phyloP scores from a whole-genome alignment of 2,888 invertebrate genomes.

The Cheilosia variabilis region DNA sequence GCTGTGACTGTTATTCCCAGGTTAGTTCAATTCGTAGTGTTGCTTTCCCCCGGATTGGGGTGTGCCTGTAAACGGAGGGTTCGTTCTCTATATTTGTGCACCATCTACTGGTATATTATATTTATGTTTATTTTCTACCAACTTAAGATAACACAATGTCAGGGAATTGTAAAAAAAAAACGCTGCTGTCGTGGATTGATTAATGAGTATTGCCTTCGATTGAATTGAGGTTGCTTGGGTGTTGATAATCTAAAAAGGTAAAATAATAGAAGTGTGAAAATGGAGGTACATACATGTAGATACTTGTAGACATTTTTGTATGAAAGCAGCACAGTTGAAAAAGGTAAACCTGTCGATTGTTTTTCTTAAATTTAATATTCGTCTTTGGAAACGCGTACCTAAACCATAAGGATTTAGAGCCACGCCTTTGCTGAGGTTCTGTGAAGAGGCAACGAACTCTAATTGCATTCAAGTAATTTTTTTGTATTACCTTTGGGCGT shows the following conservation, averaged over 20 bases:
- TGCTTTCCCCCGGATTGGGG: constrained; percentile 3
- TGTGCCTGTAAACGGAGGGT: constrained; percentile 33
- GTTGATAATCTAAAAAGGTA: constrained; percentile 20
- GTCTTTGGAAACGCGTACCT: constrained; percentile 10
- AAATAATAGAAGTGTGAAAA: constrained; percentile 20
- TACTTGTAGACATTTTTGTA: background rate
- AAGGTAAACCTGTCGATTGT: background rate
- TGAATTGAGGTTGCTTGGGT: constrained; percentile 50
- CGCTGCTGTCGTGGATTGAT: constrained; percentile 52
- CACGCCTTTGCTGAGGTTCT: constrained; percentile 20
- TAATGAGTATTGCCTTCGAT: constrained; percentile 60
- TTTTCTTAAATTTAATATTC: constrained; percentile 9
- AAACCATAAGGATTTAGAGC: constrained; percentile 22
- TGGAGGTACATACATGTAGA: background rate
- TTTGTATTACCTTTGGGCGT: background rate
- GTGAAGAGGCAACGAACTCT: background rate
- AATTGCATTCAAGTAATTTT: constrained; percentile 1
- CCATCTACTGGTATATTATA: constrained; percentile 48
- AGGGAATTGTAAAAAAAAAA: constrained; percentile 35
- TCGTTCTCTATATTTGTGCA: constrained; percentile 34
- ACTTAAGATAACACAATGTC: constrained; percentile 59
- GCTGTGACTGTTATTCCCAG: constrained; percentile 36
- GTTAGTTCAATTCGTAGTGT: constrained; percentile 26
- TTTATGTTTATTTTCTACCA: constrained; percentile 58
- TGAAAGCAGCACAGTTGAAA: background rate